Base-by-base conservation (phyloP, 2,888 invertebrate species). In the Oxycera nigricornis region DNA sequence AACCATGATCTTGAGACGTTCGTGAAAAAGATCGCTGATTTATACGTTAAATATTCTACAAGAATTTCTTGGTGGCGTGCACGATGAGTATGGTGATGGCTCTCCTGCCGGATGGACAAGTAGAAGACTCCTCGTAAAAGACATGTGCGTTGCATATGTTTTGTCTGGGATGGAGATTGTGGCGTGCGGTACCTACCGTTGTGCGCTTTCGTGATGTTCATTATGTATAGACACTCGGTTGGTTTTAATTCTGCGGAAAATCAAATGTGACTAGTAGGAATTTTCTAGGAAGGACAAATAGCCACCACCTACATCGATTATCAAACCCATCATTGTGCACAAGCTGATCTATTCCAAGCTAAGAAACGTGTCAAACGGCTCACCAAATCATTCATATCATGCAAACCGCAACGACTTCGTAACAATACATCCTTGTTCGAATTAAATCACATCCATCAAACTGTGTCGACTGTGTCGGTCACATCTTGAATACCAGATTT, bases 121-220 rank as follows among this genome's bases (percentile, higher is more conserved):
- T 55, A 70, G 20, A 35, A 17, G 52, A 31, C 70, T 52, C 22
- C 22, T 52, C 52, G n/a, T 4, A 9, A 22, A 55, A 31, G 55
- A 70, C 70, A 70, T 70, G 70, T 70, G 70, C 20, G 7, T 30
- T 68, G 30, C 68, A 68, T 50, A 50, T 65, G 65, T 41, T 65
- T 20, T 24, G 68, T 68, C 68, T 68, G 68, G 30, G 31, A 17
- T 61, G 28, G 55, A n/a, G n/a, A n/a, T 11, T 55, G 14, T 17
- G 55, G 28, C 28, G 57, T 57, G 24, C 57, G 26, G 57, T 9
- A 57, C n/a, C n/a, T n/a, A n/a, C 28, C 57, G 28, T 57, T 57
- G 28, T 26, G 26, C 57, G 24, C 20, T 57, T 57, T 28, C n/a
- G 57, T 57, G 57, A 57, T 28, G 28, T 57, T 57, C 57, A 57